Base-by-base conservation (phyloP, 64 coral and sea anemone genomes). In the Montipora efflorescens region DNA sequence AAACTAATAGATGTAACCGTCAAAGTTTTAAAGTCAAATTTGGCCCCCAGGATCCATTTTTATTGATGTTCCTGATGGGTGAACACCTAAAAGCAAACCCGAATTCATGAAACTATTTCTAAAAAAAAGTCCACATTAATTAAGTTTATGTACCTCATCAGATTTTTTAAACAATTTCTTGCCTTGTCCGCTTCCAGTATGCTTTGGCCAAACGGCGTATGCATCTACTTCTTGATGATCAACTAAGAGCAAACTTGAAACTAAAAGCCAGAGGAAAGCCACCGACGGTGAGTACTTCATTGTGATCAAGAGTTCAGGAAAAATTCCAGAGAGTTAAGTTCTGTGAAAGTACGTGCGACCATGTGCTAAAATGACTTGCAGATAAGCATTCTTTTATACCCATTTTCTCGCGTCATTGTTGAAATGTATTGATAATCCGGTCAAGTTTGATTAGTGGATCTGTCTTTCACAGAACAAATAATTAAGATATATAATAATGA, bases 241-340 rank as follows among this genome's bases (percentile, higher is more conserved):
- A 66, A 18, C 28, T 4, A 66, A 46, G 51, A 83, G 36, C 36
- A 83, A 47, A 66, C 58, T 21, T 64, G 80, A 67, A 43, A 67
- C 23, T 43, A 66, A 59, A 28, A 83, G 57, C 4, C 80, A 83
- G 13, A 83, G 58, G 57, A 83, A 67, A 45, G 22, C 58, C 57
- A 83, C 23, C 14, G 80, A 67, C 3, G 59, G 45, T 11, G 59
- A 67, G 21, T 67, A 18, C 20, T 67, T 83, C 80, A 83, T 83
- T 18, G 23, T 51, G 57, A 67, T 15, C 4, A 64, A 64, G 1
- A 23, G 11, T 8, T 2, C 10, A 47, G n/a, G 52, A 7, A 5
- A 80, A 23, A 59, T 59, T 80, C 7, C 47, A 80, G 78, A 28
- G 78, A 23, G 50, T 7, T 18, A 4, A 8, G 16, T 52, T n/a